Base-by-base conservation (phyloP, 2,113 vertebrate genomes). In the Balaeniceps rex region DNA sequence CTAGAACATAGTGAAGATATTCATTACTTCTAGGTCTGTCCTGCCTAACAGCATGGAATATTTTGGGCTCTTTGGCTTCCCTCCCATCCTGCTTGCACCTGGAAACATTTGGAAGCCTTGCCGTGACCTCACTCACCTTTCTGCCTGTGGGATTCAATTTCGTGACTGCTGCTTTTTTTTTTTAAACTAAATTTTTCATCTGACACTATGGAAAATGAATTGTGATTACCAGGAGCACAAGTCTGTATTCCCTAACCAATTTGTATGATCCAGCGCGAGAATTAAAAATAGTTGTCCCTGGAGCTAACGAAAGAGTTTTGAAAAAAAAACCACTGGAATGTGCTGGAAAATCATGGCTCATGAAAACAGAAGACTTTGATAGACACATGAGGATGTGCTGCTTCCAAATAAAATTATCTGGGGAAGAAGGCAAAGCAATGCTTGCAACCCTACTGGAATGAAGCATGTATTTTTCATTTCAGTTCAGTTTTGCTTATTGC, bases 311-410 rank as follows among this genome's bases (percentile, higher is more conserved):
- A 83, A 86, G 40, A 87, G 61, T 92, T 93, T 82, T 92, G 80
- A 94, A 97, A 94, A 72, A 94, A 94, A 96, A 94, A n/a, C n/a
- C 86, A 90, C 94, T 72, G 34, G 72, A 89, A 94, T 91, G 42
- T 36, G 57, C 14, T 84, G 44, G 93, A 95, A 97, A 95, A 87
- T 63, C 83, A 89, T 65, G 63, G 81, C 87, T 95, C 88, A 91
- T 76, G 84, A 87, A 72, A 94, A 91, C 70, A 83, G 83, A 94
- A 87, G 40, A 87, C 65, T 60, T 36, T 76, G 88, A 94, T 77
- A 49, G 69, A 94, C 81, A 87, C 47, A 84, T 11, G 57, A 92
- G 61, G 80, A 94, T 79, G 33, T 66, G 25, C 26, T 94, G 25
- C 58, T 54, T 87, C 49, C 64, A 93, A 69, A 75, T 60, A 71